Evolutionary conservation across 2,888 invertebrate species (phyloP).

Genomic region (Esperia sulphurella): DNA sequence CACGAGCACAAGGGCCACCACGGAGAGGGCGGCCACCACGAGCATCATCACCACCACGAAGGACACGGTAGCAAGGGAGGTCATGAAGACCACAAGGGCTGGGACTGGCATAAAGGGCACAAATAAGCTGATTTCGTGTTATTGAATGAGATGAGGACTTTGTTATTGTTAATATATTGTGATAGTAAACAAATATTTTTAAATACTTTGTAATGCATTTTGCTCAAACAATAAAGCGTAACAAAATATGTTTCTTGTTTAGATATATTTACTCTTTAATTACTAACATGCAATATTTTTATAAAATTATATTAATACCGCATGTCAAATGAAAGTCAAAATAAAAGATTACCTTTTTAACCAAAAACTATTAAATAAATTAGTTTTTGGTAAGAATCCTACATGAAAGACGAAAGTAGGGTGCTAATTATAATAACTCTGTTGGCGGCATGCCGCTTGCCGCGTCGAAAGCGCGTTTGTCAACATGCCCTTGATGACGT

Average conservation of each 20-base stretch:
- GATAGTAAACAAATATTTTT: slow-evolving; percentile 37
- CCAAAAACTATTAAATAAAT: no score
- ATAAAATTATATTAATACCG: background rate
- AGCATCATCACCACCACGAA: slow-evolving; percentile 84
- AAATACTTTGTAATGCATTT: slow-evolving; percentile 12
- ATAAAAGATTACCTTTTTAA: no score
- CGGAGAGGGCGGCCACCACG: slow-evolving; percentile 85
- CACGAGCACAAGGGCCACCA: slow-evolving; percentile 88
- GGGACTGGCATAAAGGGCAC: slow-evolving; percentile 81
- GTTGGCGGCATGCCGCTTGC: slow-evolving; percentile 7
- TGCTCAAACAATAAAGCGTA: background rate
- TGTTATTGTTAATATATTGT: slow-evolving; percentile 63
- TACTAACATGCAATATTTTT: no score
- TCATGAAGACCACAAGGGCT: slow-evolving; percentile 87
- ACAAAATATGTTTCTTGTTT: no score
- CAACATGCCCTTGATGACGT: slow-evolving; percentile 12
- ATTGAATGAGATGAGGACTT: slow-evolving; percentile 15
- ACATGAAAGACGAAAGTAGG: background rate
- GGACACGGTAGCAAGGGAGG: slow-evolving; percentile 88
- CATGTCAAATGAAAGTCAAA: no score
- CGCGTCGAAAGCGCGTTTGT: slow-evolving; percentile 8
- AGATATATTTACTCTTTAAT: no score
- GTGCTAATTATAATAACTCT: slow-evolving; percentile 6
- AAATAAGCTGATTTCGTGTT: slow-evolving; percentile 31
- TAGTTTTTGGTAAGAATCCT: background rate